Percentiles rank a stretch among this genome's conserved stretches.
phyloP scores from a whole-genome alignment of 2,888 invertebrate species.

The Fragum whitleyi region DNA sequence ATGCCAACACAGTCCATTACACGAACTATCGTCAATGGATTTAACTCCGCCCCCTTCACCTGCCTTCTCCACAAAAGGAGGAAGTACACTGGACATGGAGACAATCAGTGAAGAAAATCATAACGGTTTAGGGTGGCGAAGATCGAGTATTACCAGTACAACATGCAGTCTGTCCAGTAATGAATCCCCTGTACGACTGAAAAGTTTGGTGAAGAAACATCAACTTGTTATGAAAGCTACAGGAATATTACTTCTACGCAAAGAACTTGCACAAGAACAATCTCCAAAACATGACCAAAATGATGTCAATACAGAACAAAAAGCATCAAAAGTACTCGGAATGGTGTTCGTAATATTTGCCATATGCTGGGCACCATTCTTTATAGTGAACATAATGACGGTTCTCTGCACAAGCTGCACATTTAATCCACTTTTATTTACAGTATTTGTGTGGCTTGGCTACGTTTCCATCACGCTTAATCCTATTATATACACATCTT shows the following conservation, averaged over 20 bases:
- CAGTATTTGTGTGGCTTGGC: constrained; percentile 84
- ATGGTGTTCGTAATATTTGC: constrained; percentile 84
- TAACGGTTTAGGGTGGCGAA: constrained; percentile 43
- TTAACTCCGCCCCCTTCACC: constrained; percentile 60
- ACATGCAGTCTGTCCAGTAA: constrained; percentile 53
- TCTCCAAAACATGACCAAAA: constrained; percentile 60
- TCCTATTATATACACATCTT: constrained; percentile 85
- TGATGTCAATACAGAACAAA: constrained; percentile 93
- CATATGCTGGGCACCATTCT: constrained; percentile 85
- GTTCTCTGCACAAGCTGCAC: constrained; percentile 91
- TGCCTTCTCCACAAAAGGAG: constrained; percentile 34
- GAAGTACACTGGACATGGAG: constrained; percentile 37
- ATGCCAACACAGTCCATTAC: constrained; percentile 12
- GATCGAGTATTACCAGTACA: constrained; percentile 36
- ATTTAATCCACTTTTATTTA: constrained; percentile 86
- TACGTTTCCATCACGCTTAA: constrained; percentile 84
- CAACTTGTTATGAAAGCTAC: constrained; percentile 81
- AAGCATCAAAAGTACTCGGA: constrained; percentile 93
- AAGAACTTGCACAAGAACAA: constrained; percentile 44
- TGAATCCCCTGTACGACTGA: constrained; percentile 69
- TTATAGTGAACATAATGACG: constrained; percentile 82
- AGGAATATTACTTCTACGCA: constrained; percentile 77
- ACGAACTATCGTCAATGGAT: constrained; percentile 33
- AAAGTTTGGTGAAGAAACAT: constrained; percentile 79
- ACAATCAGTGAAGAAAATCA: constrained; percentile 58